A percentile compares a stretch with the other conserved stretches of the same genome.
These are phyloP conservation scores for Macheiramphus alcinus DNA, from an alignment of 2,113 vertebrate genomes.

Conservation along the genomic window DNA sequence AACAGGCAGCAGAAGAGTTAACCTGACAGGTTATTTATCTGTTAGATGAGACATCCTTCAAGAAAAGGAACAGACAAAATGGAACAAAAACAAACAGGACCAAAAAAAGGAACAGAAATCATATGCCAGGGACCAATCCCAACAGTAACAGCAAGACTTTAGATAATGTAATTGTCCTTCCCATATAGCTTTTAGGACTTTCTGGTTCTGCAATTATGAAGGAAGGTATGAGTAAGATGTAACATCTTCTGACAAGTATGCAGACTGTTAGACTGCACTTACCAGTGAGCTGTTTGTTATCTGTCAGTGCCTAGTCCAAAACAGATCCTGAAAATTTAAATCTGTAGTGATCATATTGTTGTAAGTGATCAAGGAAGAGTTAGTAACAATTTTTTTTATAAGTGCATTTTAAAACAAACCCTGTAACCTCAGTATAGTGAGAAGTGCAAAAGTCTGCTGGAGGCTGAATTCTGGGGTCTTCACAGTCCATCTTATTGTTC, in stretches of 20 bases:
- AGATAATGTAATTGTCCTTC: background rate
- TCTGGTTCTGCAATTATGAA: background rate
- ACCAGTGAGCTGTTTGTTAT: background rate
- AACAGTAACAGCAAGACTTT: background rate
- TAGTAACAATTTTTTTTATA: background rate
- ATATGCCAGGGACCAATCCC: background rate
- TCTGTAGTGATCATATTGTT: background rate
- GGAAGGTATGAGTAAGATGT: background rate
- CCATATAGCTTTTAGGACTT: background rate
- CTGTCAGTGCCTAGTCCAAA: background rate
- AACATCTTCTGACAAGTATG: background rate
- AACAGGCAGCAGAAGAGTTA: background rate
- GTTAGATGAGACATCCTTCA: background rate
- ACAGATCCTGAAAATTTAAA: background rate
- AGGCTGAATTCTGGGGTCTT: background rate
- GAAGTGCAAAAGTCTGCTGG: background rate
- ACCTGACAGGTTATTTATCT: background rate
- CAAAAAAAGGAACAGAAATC: background rate
- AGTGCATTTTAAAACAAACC: background rate
- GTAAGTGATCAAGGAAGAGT: background rate
- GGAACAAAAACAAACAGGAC: background rate
- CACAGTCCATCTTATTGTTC: background rate
- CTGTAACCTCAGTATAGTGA: background rate
- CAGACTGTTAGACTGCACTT: background rate
- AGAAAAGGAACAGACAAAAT: background rate